These are phyloP conservation scores for Ataeniobius toweri DNA, from an alignment of 2,797 vertebrate genomes.

Conservation along the genomic window DNA sequence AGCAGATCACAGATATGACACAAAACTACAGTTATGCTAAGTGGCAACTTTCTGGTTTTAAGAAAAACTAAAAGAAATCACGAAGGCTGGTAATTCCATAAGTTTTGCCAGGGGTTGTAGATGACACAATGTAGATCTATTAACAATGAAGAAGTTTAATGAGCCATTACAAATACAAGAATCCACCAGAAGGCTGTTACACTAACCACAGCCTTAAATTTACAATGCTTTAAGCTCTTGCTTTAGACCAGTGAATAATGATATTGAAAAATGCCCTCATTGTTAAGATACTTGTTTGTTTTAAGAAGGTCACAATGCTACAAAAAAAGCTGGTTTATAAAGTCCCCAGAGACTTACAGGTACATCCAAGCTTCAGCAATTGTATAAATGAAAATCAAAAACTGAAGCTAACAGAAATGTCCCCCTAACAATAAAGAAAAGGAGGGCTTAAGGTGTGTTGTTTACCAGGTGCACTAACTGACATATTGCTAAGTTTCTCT, in stretches of 20 bases:
- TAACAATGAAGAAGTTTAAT: neutral
- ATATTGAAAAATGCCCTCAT: neutral
- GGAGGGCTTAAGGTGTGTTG: neutral
- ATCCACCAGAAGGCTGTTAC: neutral
- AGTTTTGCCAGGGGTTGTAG: neutral
- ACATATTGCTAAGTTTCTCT: neutral
- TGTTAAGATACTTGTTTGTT: neutral
- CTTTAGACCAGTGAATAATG: neutral
- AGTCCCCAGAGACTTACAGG: neutral
- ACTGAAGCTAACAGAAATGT: neutral
- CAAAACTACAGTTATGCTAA: too few relatives aligned
- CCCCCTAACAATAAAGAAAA: neutral
- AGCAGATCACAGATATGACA: too few relatives aligned
- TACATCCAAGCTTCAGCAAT: neutral
- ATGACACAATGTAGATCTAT: neutral
- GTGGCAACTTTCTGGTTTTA: too few relatives aligned
- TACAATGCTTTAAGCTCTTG: neutral
- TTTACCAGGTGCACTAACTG: neutral
- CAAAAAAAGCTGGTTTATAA: neutral
- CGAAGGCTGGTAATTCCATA: too few relatives aligned
- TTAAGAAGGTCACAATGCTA: neutral
- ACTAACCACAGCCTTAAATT: neutral
- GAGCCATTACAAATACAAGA: neutral
- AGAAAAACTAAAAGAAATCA: too few relatives aligned
- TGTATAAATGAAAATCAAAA: neutral